Percentiles rank a stretch among this genome's conserved stretches.
These are phyloP conservation scores for Clarias pachynema DNA, from an alignment of 2,797 vertebrate species.

Conservation along the genomic window DNA sequence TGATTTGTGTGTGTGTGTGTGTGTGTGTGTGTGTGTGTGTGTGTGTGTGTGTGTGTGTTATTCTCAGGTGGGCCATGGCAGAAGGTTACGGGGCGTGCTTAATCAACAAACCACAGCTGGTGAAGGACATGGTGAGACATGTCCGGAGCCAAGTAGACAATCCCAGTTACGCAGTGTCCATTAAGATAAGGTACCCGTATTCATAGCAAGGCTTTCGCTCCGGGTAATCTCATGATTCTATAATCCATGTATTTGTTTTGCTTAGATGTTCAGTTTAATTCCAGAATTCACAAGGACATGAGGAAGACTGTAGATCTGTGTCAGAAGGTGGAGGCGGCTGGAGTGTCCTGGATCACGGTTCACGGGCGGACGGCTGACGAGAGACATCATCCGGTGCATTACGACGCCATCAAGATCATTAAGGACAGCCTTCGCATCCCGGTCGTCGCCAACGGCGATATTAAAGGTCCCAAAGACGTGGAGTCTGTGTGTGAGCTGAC, in stretches of 20 bases:
- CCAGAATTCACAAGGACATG: conserved; percentile 91
- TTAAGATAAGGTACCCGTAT: conserved; percentile 90
- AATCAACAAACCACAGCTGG: conserved; percentile 92
- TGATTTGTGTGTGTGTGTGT: neutral
- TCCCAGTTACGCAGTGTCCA: conserved; percentile 86
- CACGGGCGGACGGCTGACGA: conserved; percentile 91
- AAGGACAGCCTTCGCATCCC: conserved; percentile 90
- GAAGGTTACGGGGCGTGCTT: conserved; percentile 95
- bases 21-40: neutral
- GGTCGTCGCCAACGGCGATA: conserved; percentile 91
- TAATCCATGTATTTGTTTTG: neutral
- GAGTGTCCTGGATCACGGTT: conserved; percentile 95
- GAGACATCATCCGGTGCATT: conserved; percentile 93
- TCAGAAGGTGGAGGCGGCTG: conserved; percentile 90
- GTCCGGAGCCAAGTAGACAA: conserved; percentile 88
- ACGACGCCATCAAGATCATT: conserved; percentile 91
- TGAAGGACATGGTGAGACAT: conserved; percentile 91
- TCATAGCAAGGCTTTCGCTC: neutral
- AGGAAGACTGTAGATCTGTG: conserved; percentile 90
- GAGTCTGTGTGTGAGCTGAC: conserved; percentile 82
- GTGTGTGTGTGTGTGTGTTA: conserved; percentile 50
- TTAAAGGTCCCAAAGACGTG: conserved; percentile 87
- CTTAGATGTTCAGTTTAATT: conserved; percentile 3
- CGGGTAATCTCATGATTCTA: neutral
- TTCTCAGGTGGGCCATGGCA: conserved; percentile 90